phyloP scores from a whole-genome alignment of 1,140 invertebrate genomes.

The Pseudomyrmex dendroicus region DNA sequence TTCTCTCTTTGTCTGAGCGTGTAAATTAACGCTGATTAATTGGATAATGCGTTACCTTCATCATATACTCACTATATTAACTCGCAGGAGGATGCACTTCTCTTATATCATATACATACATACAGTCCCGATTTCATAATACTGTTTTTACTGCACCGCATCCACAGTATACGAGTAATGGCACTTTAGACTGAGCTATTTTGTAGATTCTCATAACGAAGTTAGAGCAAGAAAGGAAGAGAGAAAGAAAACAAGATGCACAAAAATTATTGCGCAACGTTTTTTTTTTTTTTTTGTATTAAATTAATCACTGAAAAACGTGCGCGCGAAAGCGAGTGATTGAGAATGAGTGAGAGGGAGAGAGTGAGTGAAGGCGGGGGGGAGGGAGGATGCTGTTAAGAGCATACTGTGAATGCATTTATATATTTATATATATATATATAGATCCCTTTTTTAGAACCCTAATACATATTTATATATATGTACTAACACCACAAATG shows the following conservation, averaged over 20 bases:
- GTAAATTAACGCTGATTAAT: conserved; percentile 71
- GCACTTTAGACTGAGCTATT: conserved; percentile 19
- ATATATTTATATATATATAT: conserved; percentile 33
- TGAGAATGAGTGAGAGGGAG: not conserved
- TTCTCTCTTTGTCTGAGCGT: conserved; percentile 68
- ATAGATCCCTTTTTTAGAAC: conserved; percentile 2
- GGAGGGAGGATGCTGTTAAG: conserved; percentile 23
- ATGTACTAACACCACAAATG: conserved; percentile 68
- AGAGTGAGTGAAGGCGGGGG: not conserved
- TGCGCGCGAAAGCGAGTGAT: not conserved
- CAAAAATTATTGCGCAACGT: not conserved
- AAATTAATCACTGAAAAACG: not conserved
- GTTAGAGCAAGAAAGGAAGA: not conserved
- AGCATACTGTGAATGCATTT: conserved; percentile 41
- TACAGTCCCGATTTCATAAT: conserved; percentile 56
- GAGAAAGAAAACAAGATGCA: not conserved
- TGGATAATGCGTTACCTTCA: conserved; percentile 71
- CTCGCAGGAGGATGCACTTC: conserved; percentile 3
- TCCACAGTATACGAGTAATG: conserved; percentile 53
- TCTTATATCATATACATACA: not conserved
- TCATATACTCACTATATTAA: conserved; percentile 68
- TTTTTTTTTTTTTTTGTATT: not conserved
- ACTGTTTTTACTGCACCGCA: conserved; percentile 50
- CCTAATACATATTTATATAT: conserved; percentile 37
- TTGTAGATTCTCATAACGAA: conserved; percentile 24